These are phyloP conservation scores for Campopleginae sp. DNA, from an alignment of 2,888 invertebrate species.

Conservation along the genomic window DNA sequence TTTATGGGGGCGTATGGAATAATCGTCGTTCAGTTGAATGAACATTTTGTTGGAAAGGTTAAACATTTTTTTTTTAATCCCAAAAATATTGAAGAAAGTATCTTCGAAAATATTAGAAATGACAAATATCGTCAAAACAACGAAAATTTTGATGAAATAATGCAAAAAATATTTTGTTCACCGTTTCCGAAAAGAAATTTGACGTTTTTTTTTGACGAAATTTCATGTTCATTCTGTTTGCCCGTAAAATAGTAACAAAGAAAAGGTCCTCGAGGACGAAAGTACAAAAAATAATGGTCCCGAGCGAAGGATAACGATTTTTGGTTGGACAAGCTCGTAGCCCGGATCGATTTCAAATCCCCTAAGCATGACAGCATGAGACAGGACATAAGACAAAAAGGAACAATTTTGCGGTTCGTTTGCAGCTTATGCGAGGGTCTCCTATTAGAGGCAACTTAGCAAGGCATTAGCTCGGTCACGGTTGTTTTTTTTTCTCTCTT, in stretches of 20 bases:
- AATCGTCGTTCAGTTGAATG: too few species aligned
- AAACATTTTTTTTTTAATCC: too few species aligned
- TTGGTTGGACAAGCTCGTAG: too few species aligned
- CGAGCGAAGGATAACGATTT: neutral
- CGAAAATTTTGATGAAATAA: too few species aligned
- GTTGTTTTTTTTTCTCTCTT: neutral
- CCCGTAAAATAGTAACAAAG: neutral
- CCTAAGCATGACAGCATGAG: neutral
- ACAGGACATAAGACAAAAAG: neutral
- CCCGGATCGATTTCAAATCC: slow-evolving; percentile 4
- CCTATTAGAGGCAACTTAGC: slow-evolving; percentile 43
- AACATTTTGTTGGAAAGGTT: too few species aligned
- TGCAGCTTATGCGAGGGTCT: slow-evolving; percentile 20
- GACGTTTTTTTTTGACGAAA: too few species aligned
- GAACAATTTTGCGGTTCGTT: slow-evolving; percentile 42
- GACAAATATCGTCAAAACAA: too few species aligned
- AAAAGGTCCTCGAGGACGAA: neutral
- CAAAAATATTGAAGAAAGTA: too few species aligned
- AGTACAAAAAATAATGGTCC: neutral
- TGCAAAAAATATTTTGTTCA: too few species aligned
- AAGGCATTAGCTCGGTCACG: slow-evolving; percentile 53
- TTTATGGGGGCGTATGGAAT: too few species aligned
- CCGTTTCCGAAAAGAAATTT: too few species aligned
- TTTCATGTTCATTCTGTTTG: neutral
- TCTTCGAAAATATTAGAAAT: too few species aligned